Evolutionary conservation across 2,888 invertebrate genomes (phyloP).

Genomic region (Drosophila phalerata): DNA sequence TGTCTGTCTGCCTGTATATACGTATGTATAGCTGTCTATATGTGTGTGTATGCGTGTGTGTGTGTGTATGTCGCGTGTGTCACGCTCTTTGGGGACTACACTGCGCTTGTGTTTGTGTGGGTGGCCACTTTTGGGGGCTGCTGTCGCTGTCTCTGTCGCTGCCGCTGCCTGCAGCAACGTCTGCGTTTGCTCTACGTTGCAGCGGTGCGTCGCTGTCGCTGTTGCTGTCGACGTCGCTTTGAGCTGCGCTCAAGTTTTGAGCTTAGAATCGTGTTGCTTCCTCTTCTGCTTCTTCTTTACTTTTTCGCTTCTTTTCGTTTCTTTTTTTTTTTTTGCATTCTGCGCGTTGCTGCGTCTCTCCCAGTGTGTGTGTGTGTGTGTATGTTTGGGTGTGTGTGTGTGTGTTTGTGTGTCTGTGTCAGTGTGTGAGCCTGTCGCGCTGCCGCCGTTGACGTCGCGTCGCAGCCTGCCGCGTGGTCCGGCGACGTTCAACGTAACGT

Average conservation of each 20-base stretch:
- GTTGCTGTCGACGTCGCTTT: slow-evolving; percentile 22
- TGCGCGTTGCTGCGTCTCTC: slow-evolving; percentile 61
- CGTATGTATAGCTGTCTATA: background rate
- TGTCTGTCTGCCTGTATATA: slow-evolving; percentile 11
- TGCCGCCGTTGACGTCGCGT: slow-evolving; percentile 72
- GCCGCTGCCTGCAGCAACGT: slow-evolving; percentile 40
- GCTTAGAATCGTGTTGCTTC: slow-evolving; percentile 52
- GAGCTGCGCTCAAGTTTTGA: slow-evolving; percentile 61
- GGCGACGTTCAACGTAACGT: slow-evolving; percentile 75
- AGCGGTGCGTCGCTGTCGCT: slow-evolving; percentile 37
- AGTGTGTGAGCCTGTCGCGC: slow-evolving; percentile 64
- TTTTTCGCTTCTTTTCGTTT: background rate
- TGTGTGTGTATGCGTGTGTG: background rate
- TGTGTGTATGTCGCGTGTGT: slow-evolving; percentile 60
- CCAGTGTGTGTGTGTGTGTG: slow-evolving; percentile 11
- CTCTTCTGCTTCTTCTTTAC: slow-evolving; percentile 15
- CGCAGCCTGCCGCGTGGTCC: slow-evolving; percentile 71
- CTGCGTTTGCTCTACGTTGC: slow-evolving; percentile 8
- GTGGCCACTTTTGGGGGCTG: slow-evolving; percentile 49
- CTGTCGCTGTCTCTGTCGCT: slow-evolving; percentile 22
- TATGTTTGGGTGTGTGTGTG: slow-evolving; percentile 18
- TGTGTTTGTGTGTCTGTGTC: slow-evolving; percentile 32
- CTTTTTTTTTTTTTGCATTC: slow-evolving; percentile 61
- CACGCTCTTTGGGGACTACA: slow-evolving; percentile 61
- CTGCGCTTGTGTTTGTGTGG: slow-evolving; percentile 60